These are phyloP conservation scores for Dolichotis patagonum DNA, from an alignment of 2,113 vertebrate species.

Conservation along the genomic window DNA sequence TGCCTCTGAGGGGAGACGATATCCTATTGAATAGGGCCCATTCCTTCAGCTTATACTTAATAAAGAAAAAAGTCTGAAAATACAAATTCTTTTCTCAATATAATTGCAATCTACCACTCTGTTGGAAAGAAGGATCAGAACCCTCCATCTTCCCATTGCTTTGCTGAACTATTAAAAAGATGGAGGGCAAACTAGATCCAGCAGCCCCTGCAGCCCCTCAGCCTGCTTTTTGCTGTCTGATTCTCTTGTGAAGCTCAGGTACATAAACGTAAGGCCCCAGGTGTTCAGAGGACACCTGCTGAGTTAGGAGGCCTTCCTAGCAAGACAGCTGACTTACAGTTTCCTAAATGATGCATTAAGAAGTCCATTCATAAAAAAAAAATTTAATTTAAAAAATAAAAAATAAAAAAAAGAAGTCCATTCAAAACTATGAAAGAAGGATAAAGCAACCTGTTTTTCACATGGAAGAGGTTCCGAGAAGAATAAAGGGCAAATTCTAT, in stretches of 20 bases:
- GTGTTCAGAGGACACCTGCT: neutral
- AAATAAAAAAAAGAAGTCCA: too few relatives aligned
- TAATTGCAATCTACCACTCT: neutral
- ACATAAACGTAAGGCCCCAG: accelerated
- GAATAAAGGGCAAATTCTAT: neutral
- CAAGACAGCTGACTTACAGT: neutral
- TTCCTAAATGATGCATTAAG: slow-evolving; percentile 51
- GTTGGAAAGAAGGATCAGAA: neutral
- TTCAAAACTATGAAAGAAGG: slow-evolving; percentile 10
- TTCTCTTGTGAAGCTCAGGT: neutral
- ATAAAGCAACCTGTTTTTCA: neutral
- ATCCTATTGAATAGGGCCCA: neutral
- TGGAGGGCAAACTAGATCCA: neutral
- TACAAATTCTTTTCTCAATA: neutral
- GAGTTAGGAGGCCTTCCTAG: neutral
- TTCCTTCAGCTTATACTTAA: neutral
- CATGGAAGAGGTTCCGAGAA: neutral
- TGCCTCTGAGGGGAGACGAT: neutral
- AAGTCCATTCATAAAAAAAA: too few relatives aligned
- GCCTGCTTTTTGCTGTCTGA: neutral
- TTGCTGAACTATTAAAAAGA: neutral
- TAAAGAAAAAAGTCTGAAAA: neutral
- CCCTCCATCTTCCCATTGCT: neutral
- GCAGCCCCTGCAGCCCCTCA: neutral
- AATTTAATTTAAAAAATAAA: too few relatives aligned